Base-by-base conservation (phyloP, 2,888 invertebrate genomes). In the Stenodema calcarata region DNA sequence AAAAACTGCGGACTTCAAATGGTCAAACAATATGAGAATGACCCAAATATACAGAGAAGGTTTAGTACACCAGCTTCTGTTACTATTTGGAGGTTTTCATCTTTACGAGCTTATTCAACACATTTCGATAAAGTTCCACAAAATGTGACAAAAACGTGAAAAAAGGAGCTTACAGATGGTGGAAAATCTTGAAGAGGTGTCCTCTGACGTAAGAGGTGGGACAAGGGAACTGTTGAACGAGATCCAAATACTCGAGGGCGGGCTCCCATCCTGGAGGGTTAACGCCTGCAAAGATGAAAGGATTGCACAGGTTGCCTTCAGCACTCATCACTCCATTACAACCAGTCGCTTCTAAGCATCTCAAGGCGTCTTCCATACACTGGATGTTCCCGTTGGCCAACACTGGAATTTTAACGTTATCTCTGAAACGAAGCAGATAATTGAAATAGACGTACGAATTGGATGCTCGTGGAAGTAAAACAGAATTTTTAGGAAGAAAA, bases 301-400 rank as follows among this genome's bases (percentile, higher is more conserved):
- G 99, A 92, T 99, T 99, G 91, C 98, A 97, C n/a, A 99, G 93
- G 91, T 97, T 97, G 0, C 99, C 99, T 92, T 99, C 99, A 88
- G 96, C 96, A 90, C 95, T 94, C 98, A 97, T 97, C 0, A 97
- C 95, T 62, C 96, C 97, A 90, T 95, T 93, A 2, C 95, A 98
- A 41, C 95, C 95, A 0, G 99, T 99, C 90, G 94, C 95, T 86
- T 94, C 92, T 81, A 99, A 91, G 91, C 99, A 99, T 88, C 95
- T 93, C 86, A 95, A 92, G 0, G 97, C 94, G 93, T 99, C 99
- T 90, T 95, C 94, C 89, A 97, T 91, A 90, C 95, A 96, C 91
- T 99, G 97, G 89, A 99, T 97, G 91, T 99, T 99, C 18, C 99
- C 99, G 92, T 99, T 99, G 35, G 99, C 98, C 91, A 99, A 95